These are phyloP conservation scores for Pteromalus puparum DNA, from an alignment of 1,140 invertebrate genomes.

Conservation along the genomic window DNA sequence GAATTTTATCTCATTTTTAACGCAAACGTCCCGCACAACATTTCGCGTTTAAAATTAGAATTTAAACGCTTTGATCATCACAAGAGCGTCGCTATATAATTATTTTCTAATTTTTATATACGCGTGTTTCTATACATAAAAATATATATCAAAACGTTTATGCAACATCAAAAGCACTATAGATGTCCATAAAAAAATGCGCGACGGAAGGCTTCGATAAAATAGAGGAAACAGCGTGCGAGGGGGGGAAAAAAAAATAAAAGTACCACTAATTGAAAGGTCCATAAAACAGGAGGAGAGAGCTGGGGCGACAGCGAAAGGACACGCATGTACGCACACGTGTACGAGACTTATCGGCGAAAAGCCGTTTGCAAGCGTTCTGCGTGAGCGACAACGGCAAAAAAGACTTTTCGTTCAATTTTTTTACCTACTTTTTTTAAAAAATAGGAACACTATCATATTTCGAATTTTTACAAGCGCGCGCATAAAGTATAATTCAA, in stretches of 20 bases:
- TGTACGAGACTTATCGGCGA: background rate
- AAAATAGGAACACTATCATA: too few relatives aligned
- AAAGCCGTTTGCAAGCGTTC: background rate
- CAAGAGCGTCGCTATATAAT: too few relatives aligned
- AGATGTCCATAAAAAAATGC: background rate
- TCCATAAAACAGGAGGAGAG: constrained; percentile 16
- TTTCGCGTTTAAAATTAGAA: too few relatives aligned
- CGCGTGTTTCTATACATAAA: too few relatives aligned
- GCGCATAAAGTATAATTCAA: too few relatives aligned
- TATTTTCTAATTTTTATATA: too few relatives aligned
- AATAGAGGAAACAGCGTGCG: background rate
- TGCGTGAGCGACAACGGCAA: background rate
- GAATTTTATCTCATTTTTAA: too few relatives aligned
- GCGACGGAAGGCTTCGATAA: background rate
- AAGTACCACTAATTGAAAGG: constrained; percentile 37
- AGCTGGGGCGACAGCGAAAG: background rate
- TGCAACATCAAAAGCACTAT: background rate
- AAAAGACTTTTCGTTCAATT: background rate
- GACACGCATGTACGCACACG: background rate
- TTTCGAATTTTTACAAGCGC: too few relatives aligned
- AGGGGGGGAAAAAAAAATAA: background rate
- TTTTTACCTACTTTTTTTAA: too few relatives aligned
- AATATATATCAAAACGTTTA: background rate
- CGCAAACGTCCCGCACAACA: too few relatives aligned
- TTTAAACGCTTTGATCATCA: too few relatives aligned